phyloP scores from a whole-genome alignment of 1,140 invertebrate species.

The Micrasema minimum region DNA sequence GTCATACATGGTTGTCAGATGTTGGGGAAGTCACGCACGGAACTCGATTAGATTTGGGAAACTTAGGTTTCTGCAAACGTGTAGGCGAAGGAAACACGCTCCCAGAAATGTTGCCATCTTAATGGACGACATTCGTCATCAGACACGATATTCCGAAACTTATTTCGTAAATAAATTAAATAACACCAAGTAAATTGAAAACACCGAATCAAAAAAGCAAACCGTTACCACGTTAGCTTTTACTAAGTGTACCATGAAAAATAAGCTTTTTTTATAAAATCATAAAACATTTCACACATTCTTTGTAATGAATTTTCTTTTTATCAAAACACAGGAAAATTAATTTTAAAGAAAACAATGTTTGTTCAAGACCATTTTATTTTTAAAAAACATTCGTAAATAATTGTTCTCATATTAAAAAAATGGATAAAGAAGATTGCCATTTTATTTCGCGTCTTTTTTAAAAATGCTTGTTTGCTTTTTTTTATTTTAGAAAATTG shows the following conservation, averaged over 20 bases:
- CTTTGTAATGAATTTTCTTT: neutral
- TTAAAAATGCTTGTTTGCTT: too few relatives aligned
- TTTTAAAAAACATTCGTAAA: too few relatives aligned
- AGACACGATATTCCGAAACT: conserved; percentile 5
- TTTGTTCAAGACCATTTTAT: too few relatives aligned
- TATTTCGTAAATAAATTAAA: neutral
- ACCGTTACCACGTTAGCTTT: neutral
- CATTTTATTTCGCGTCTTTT: too few relatives aligned
- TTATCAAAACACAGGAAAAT: neutral
- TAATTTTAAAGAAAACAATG: too few relatives aligned
- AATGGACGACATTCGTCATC: conserved; percentile 33
- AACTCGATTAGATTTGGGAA: neutral
- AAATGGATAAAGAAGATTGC: too few relatives aligned
- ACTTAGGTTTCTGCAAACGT: neutral
- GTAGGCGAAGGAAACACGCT: neutral
- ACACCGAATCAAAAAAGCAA: neutral
- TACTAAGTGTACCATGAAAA: too few relatives aligned
- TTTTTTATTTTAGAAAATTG: too few relatives aligned
- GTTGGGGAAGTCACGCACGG: conserved; percentile 10
- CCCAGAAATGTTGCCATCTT: conserved; percentile 14
- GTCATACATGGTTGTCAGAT: neutral
- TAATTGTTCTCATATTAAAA: too few relatives aligned
- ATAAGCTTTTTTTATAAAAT: conserved; percentile 12
- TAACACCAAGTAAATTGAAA: neutral
- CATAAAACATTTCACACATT: conserved; percentile 2